Base-by-base conservation (phyloP, 2,113 vertebrate species). In the Bambusicola thoracicus region DNA sequence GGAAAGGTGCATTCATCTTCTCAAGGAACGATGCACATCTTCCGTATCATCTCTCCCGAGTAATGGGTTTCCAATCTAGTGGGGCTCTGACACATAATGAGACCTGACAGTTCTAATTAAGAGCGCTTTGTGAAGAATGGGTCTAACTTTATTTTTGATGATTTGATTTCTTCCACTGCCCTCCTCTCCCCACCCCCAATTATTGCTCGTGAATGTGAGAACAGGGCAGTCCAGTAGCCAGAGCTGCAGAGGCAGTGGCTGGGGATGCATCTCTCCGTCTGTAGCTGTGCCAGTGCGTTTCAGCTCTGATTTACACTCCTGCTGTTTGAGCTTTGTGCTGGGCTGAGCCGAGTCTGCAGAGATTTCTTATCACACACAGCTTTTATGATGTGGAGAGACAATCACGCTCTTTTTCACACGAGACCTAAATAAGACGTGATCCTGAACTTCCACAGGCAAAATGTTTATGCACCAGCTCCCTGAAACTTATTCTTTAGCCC, bases 271-370 rank as follows among this genome's bases (percentile, higher is more conserved):
- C 48, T 75, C 53, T 68, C 18, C 27, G 11, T 5, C 30, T 58
- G 40, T 49, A 89, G 51, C 81, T 67, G 22, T 87, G 81, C 75
- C 76, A 61, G 43, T 8, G 32, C 48, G 27, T 41, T 94, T 95
- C 92, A 78, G 2, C 48, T 77, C 41, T 0, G 0, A 79, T 72
- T 92, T 78, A 40, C 3, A 8, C 73, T 81, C 89, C 91, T 72
- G 93, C 95, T 94, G 94, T 84, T 90, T 96, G 95, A 96, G 87
- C 66, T 91, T 73, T 78, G 40, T n/a, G 82, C 80, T 58, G 82
- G 25, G 76, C 74, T 72, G 69, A 94, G n/a, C 73, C 75, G 87
- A 90, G 48, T 93, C 92, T 96, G 81, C 86, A 72, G 91, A 93
- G 91, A 72, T 24, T 65, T 87, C 75, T 68, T 59, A 92, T 89